Evolutionary conservation across 2,113 vertebrate species (phyloP), one percentile per base, ranked within the genome.

Genomic region (Gavialis gangeticus): DNA sequence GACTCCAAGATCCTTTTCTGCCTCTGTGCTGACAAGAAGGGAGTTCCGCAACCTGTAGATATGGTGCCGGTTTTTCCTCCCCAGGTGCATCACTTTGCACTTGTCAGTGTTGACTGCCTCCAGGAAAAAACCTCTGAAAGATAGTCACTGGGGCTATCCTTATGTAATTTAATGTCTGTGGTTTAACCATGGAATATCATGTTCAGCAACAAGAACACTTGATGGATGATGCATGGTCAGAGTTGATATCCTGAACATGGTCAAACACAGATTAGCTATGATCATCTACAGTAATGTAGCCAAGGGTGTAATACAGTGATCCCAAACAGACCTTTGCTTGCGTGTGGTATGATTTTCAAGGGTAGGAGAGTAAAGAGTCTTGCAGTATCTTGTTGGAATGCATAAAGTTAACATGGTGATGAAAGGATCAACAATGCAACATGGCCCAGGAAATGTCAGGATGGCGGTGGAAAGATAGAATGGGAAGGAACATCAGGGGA

Each of bases 381-480:
- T 91, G 89, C 71, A 87, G 37, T 66, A 85, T 95, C 91, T 93
- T 86, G 60, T 91, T 95, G 77, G 84, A 97, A 97, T 95, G 62
- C 34, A 91, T 46, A 75, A 92, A 94, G 58, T 94, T 91, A 96
- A 24, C 1, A 9, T 81, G 73, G 84, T 88, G 92, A 96, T 96
- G 93, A 96, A 94, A 97, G 81, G 81, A 75, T 22, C 3, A 57
- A 85, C 79, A 1, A 3, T 77, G 60, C 92, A 73, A 77, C 89
- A 60, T 54, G 62, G 67, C 73, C 91, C 67, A 81, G 67, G 67
- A 76, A 57, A 84, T 95, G 83, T 94, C 93, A 96, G 59, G 85
- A 79, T 88, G 82, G 34, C 95, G 88, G 96, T 62, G 86, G 88
- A 97, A 94, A 92, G 91, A 94, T 67, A 60, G 92, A 94, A 86